Evolutionary conservation across 2,888 invertebrate species (phyloP), one percentile per base, ranked within the genome.

Genomic region (Hyles lineata): DNA sequence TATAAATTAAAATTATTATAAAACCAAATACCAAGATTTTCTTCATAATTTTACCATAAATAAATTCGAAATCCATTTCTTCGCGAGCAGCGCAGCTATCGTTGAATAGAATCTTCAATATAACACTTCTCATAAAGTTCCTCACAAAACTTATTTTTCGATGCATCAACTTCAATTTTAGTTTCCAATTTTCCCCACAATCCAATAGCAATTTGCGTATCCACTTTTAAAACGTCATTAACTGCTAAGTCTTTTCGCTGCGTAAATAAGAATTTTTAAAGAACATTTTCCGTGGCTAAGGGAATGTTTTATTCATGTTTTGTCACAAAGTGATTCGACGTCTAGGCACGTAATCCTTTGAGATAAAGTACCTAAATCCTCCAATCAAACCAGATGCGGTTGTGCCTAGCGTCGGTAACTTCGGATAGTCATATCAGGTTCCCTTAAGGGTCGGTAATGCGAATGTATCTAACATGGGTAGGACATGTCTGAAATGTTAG

Each of bases 291-390:
- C 43, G 23, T 17, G 43, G 23, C 50, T 43, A 43, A 55, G 19
- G 55, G n/a, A 67, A 67, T 67, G 67, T 67, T 67, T 67, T 67
- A 67, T 67, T 67, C 67, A 67, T 67, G 67, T 50, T 67, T 67
- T 67, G 67, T 67, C 67, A 67, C 67, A 67, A 67, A 67, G 67
- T 67, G 50, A 67, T 67, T 50, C 50, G 67, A 67, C 21, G 67
- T 67, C 67, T 67, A 67, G 43, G 67, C 67, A 67, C 67, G 67
- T 67, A 67, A 67, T 67, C 67, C 67, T 67, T 67, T 67, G 67
- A 67, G 67, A 67, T 67, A 67, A 67, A 67, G 67, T 67, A 50
- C 23, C 67, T 50, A 67, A 67, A 67, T 67, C 67, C 67, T 43
- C 67, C 67, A 67, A 67, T 67, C 67, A 67, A 67, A 67, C 67